Evolutionary conservation across 2,113 vertebrate genomes (phyloP).

Genomic region (Oreochromis niloticus): DNA sequence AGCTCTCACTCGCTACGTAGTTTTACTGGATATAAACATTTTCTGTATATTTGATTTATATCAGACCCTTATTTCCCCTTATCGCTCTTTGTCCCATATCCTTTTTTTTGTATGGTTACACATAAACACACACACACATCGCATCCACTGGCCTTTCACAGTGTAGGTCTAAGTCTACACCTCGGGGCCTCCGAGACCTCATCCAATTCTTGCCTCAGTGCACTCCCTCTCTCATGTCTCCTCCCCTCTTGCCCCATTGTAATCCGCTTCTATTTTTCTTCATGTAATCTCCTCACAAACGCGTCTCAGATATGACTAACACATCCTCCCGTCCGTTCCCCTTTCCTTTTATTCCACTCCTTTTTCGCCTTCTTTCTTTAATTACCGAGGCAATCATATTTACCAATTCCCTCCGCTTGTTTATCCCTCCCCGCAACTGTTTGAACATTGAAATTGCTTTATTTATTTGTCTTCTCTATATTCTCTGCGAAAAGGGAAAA

Average conservation of each 20-base stretch:
- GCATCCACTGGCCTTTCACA: conserved; percentile 24
- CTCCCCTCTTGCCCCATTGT: conserved; percentile 2
- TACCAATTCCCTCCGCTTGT: conserved; percentile 42
- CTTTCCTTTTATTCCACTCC: conserved; percentile 26
- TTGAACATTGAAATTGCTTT: conserved; percentile 62
- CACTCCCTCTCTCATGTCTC: conserved; percentile 8
- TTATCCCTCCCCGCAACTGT: conserved; percentile 56
- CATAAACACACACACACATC: not conserved
- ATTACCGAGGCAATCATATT: conserved; percentile 70
- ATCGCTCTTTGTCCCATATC: not conserved
- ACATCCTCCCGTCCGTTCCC: conserved; percentile 48
- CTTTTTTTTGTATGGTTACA: not conserved
- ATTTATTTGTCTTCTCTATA: conserved; percentile 46
- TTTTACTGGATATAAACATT: not conserved
- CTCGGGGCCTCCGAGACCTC: conserved; percentile 45
- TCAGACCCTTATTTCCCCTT: not conserved
- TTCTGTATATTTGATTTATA: conserved; percentile 9
- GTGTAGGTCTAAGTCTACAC: conserved; percentile 40
- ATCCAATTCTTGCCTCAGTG: conserved; percentile 35
- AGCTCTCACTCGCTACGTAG: not conserved
- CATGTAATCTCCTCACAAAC: conserved; percentile 59
- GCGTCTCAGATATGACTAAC: conserved; percentile 62
- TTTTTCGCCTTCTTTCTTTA: conserved; percentile 52
- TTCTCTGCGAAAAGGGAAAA: conserved; percentile 23
- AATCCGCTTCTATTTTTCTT: conserved; percentile 54